phyloP scores from a whole-genome alignment of 2,888 invertebrate species.

The Empis livida region DNA sequence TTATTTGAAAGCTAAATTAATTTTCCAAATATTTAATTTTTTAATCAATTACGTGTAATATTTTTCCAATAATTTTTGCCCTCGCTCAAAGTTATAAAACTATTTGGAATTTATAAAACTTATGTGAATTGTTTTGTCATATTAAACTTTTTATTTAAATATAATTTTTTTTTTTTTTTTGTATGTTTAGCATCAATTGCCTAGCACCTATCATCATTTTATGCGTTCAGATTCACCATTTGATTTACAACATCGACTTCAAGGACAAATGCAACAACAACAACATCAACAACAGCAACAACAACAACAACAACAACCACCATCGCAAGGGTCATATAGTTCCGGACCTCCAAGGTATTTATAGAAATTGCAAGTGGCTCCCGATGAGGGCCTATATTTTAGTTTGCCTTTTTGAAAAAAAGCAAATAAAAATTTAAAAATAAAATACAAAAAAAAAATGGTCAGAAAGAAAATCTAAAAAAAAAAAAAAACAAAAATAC shows the following conservation, averaged over 20 bases:
- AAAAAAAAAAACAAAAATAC: constrained; percentile 9
- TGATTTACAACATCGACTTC: constrained; percentile 31
- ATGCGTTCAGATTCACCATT: constrained; percentile 35
- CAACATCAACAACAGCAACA: constrained; percentile 29
- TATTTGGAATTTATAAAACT: no score
- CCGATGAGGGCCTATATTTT: constrained; percentile 35
- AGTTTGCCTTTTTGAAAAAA: constrained; percentile 34
- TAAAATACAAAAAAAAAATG: constrained; percentile 10
- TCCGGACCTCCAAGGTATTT: constrained; percentile 36
- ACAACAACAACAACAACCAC: constrained; percentile 26
- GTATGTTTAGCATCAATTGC: constrained; percentile 28
- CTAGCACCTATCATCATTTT: constrained; percentile 33
- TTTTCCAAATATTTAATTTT: no score
- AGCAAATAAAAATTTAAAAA: constrained; percentile 13
- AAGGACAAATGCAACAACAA: constrained; percentile 25
- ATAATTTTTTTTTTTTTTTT: neutral
- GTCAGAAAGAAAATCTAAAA: constrained; percentile 10
- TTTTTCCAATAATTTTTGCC: no score
- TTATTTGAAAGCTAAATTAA: no score
- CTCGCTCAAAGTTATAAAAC: no score
- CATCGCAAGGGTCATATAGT: constrained; percentile 31
- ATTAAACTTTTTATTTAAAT: constrained; percentile 1
- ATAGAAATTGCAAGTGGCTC: constrained; percentile 36
- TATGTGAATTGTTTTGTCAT: no score
- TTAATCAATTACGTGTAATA: no score